A percentile compares a stretch with the other conserved stretches of the same genome.
phyloP scores from a whole-genome alignment of 2,113 vertebrate genomes.

The Rhabdornis inornatus region DNA sequence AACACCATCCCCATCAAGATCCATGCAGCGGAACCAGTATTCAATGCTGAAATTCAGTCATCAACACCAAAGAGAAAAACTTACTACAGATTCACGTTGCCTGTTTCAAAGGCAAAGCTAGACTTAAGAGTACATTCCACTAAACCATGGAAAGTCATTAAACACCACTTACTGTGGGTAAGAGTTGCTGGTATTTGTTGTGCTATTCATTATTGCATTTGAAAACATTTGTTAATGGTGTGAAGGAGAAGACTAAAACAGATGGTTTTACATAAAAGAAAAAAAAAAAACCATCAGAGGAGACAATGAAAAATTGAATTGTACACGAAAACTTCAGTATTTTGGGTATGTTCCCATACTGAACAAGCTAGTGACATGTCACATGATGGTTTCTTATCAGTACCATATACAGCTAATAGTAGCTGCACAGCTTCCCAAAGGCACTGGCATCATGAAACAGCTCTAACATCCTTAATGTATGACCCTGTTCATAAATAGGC shows the following conservation, averaged over 20 bases:
- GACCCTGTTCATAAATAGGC: background rate
- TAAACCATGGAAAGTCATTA: background rate
- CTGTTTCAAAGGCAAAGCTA: background rate
- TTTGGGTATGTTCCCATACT: background rate
- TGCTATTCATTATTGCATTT: background rate
- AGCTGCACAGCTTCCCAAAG: background rate
- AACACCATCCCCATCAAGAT: slow-evolving; percentile 90
- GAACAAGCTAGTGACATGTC: background rate
- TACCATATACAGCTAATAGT: background rate
- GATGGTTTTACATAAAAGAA: background rate
- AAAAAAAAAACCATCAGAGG: background rate
- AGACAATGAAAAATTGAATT: background rate
- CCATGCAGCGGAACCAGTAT: slow-evolving; percentile 99
- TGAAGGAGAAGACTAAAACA: background rate
- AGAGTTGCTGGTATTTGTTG: background rate
- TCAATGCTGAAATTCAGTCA: slow-evolving; percentile 81
- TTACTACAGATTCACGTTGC: background rate
- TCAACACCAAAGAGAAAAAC: background rate
- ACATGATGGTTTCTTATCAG: background rate
- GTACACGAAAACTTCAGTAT: background rate
- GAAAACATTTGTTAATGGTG: background rate
- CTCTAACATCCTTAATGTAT: background rate
- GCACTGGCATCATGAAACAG: background rate
- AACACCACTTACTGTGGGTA: background rate
- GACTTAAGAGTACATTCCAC: background rate